Evolutionary conservation across 2,888 invertebrate genomes (phyloP).

Genomic region (Neria commutata): DNA sequence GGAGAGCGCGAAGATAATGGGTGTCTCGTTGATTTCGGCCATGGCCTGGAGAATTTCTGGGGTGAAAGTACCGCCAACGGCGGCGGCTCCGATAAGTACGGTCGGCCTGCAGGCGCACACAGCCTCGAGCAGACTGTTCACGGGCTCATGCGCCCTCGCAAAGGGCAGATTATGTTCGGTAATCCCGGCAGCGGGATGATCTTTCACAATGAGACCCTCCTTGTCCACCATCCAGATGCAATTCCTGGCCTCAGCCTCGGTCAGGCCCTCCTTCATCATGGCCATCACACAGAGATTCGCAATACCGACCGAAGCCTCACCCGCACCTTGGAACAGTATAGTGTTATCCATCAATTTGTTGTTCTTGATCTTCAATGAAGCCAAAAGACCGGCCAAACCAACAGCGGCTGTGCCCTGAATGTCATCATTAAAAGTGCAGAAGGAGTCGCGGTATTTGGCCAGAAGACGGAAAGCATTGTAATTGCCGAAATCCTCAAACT

Average conservation of each 20-base stretch:
- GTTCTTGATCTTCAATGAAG: conserved; percentile 83
- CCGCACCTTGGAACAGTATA: conserved; percentile 95
- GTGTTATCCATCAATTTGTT: conserved; percentile 82
- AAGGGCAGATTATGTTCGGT: conserved; percentile 81
- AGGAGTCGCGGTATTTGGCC: conserved; percentile 83
- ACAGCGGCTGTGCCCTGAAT: conserved; percentile 98
- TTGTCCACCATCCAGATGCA: conserved; percentile 97
- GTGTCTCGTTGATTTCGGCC: conserved; percentile 81
- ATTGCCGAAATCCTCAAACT: conserved; percentile 99
- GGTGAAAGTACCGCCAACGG: conserved; percentile 93
- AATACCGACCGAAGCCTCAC: conserved; percentile 95
- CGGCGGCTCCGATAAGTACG: conserved; percentile 93
- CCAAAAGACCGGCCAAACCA: conserved; percentile 90
- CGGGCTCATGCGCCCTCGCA: conserved; percentile 77
- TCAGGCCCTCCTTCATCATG: conserved; percentile 84
- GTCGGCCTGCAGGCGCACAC: conserved; percentile 83
- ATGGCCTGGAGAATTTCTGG: conserved; percentile 83
- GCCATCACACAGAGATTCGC: conserved; percentile 91
- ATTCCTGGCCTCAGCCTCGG: conserved; percentile 74
- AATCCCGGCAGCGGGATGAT: conserved; percentile 82
- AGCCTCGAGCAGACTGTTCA: conserved; percentile 80
- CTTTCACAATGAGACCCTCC: conserved; percentile 88
- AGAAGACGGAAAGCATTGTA: conserved; percentile 94
- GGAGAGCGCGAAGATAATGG: conserved; percentile 96
- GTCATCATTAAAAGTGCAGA: conserved; percentile 99